phyloP scores from a whole-genome alignment of 2,797 vertebrate species.

The Anisognathus igniventris region DNA sequence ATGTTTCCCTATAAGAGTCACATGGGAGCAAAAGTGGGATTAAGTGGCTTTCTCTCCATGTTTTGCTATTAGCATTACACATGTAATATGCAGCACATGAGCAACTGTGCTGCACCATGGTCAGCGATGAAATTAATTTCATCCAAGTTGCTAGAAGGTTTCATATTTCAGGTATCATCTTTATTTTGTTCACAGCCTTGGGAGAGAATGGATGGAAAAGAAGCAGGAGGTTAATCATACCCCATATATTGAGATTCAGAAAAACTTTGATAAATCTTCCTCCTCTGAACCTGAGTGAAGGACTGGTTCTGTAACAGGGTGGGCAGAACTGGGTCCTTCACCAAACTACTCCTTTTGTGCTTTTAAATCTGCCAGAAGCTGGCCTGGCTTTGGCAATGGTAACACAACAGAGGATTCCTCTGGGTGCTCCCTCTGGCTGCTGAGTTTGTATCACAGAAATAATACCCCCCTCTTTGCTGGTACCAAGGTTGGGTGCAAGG shows the following conservation, averaged over 20 bases:
- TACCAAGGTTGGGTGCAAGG: background rate
- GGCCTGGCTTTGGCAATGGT: background rate
- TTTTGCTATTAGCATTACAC: slow-evolving; percentile 25
- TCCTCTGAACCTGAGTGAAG: background rate
- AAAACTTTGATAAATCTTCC: background rate
- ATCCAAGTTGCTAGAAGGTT: background rate
- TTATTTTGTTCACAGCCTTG: background rate
- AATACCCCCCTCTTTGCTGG: background rate
- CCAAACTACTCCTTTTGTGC: background rate
- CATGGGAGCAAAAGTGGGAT: slow-evolving; percentile 23
- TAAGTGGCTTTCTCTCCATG: slow-evolving; percentile 33
- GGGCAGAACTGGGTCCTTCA: background rate
- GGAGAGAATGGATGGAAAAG: background rate
- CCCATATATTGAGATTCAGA: background rate
- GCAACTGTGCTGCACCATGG: background rate
- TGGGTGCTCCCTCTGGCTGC: background rate
- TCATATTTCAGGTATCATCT: background rate
- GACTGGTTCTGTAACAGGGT: background rate
- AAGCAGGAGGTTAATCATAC: background rate
- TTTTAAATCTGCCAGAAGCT: background rate
- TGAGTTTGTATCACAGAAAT: background rate
- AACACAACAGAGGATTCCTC: background rate
- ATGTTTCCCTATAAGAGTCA: background rate
- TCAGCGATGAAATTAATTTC: background rate
- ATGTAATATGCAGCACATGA: slow-evolving; percentile 8